phyloP scores from a whole-genome alignment of 2,113 vertebrate genomes.

The Chinchilla lanigera region DNA sequence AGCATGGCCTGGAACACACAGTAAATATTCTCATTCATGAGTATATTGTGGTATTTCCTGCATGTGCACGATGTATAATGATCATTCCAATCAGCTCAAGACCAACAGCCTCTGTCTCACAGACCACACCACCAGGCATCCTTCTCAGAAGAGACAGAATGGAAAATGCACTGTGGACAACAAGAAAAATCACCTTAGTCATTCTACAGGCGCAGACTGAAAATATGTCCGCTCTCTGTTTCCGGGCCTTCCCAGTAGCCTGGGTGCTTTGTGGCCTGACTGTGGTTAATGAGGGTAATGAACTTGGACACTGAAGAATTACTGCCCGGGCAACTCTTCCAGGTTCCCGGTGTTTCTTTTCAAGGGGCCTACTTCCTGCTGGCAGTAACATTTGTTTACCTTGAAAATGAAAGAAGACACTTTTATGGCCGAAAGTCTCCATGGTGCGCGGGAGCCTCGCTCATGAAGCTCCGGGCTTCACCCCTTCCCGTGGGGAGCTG shows the following conservation, averaged over 20 bases:
- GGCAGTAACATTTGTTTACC: conserved; percentile 59
- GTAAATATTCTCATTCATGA: too few relatives aligned
- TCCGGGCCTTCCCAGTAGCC: neutral
- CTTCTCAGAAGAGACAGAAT: neutral
- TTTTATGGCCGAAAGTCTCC: conserved; percentile 83
- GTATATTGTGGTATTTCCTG: accelerated
- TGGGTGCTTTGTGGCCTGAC: neutral
- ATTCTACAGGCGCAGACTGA: accelerated
- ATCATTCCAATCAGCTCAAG: neutral
- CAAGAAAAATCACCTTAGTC: neutral
- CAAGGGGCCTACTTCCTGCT: conserved; percentile 52
- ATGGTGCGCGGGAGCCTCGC: neutral
- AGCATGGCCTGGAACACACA: neutral
- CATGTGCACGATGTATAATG: accelerated
- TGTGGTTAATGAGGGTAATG: conserved; percentile 26
- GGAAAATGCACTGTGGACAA: accelerated
- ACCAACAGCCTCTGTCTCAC: neutral
- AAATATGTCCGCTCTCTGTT: neutral
- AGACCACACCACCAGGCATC: accelerated
- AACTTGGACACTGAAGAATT: conserved; percentile 38
- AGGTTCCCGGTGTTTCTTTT: conserved; percentile 46
- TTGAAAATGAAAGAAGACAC: conserved; percentile 84
- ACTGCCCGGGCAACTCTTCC: conserved; percentile 45
- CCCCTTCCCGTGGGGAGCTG: neutral
- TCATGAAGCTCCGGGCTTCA: neutral